These are phyloP conservation scores for Camelus bactrianus DNA, from an alignment of 2,113 vertebrate genomes.

Conservation along the genomic window DNA sequence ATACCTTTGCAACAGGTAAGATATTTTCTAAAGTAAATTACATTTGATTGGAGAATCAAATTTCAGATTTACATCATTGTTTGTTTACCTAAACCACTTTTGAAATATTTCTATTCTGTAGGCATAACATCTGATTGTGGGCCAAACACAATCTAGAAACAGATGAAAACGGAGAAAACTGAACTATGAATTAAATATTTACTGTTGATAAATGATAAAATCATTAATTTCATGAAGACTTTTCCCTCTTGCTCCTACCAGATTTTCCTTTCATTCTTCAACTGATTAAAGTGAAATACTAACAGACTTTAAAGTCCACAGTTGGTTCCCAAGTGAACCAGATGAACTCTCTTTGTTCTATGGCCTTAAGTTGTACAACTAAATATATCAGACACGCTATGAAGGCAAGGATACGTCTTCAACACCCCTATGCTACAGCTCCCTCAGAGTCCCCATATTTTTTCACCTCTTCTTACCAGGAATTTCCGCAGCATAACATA, in stretches of 20 bases:
- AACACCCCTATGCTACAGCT: background rate
- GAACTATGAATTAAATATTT: background rate
- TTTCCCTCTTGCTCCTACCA: background rate
- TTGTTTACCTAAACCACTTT: background rate
- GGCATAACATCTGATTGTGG: background rate
- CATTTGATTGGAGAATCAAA: background rate
- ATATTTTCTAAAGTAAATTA: background rate
- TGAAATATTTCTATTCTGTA: background rate
- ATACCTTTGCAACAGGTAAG: background rate
- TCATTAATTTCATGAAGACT: background rate
- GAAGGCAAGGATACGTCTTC: background rate
- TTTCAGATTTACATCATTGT: background rate
- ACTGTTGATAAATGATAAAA: background rate
- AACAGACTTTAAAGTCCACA: background rate
- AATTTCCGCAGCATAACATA: rapidly evolving
- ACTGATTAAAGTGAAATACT: background rate
- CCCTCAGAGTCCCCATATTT: background rate
- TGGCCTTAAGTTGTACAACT: background rate
- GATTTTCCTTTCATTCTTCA: background rate
- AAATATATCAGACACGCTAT: background rate
- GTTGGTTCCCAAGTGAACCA: background rate
- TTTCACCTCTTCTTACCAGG: background rate
- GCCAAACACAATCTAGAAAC: background rate
- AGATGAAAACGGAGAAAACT: background rate
- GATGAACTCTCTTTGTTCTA: background rate